These are phyloP conservation scores for Metaphire vulgaris DNA, from an alignment of 1,140 invertebrate genomes.

Conservation along the genomic window DNA sequence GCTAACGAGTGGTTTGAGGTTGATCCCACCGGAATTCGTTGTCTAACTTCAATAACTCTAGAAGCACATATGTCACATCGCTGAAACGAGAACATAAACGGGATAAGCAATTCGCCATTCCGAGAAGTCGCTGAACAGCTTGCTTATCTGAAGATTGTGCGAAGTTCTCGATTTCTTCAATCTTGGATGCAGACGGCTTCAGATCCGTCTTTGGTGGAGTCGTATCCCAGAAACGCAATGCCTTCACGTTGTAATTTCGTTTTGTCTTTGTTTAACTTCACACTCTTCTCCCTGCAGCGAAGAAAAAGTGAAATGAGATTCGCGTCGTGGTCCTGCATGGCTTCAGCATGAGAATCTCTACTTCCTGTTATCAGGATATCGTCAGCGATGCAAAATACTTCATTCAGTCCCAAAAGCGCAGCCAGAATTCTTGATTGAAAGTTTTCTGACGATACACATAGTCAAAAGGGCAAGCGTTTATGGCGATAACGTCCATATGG, in stretches of 20 bases:
- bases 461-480: constrained; percentile 32
- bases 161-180: constrained; percentile 40
- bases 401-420: constrained; percentile 41
- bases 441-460: constrained; percentile 33
- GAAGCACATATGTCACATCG: constrained; percentile 10
- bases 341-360: background rate
- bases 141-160: constrained; percentile 29
- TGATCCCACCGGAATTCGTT: constrained; percentile 7
- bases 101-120: constrained; percentile 34
- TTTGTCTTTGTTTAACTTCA: constrained; percentile 48
- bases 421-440: constrained; percentile 41
- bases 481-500: constrained; percentile 33
- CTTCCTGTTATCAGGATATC: constrained; percentile 21
- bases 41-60: constrained; percentile 15
- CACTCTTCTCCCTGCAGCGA: constrained; percentile 38
- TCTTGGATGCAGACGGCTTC: constrained; percentile 44
- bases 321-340: constrained; percentile 3
- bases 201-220: constrained; percentile 46
- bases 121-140: constrained; percentile 33
- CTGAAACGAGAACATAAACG: constrained; percentile 31
- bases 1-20: constrained; percentile 28
- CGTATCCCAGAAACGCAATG: constrained; percentile 32
- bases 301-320: constrained; percentile 37
- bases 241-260: constrained; percentile 11
- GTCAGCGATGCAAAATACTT: constrained; percentile 49